phyloP scores from a whole-genome alignment of 30 jellyfish, hydroid and myxozoan species.

The Aurelia aurita region DNA sequence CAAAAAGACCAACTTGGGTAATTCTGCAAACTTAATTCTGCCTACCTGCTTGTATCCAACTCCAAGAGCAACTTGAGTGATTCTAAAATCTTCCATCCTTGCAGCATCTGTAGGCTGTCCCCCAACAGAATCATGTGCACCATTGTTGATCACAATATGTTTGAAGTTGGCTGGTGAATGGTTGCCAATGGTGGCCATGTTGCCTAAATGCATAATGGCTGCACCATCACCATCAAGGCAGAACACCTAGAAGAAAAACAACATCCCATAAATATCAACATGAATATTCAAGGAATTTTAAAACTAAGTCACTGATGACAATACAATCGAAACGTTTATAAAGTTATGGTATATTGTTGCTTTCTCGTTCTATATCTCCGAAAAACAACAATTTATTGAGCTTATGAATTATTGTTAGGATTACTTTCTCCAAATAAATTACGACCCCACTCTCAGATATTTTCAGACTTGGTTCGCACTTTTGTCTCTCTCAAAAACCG shows the following conservation, averaged over 20 bases:
- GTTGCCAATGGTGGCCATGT: constrained; percentile 88
- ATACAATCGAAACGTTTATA: no score
- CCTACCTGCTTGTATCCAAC: constrained; percentile 97
- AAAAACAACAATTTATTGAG: no score
- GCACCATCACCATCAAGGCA: constrained; percentile 99
- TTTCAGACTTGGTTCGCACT: no score
- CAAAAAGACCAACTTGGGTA: constrained; percentile 92
- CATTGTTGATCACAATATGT: constrained; percentile 91
- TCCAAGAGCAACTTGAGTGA: constrained; percentile 94
- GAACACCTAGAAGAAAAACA: constrained; percentile 68
- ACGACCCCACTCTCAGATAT: no score
- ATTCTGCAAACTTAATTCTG: constrained; percentile 54
- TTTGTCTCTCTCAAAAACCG: no score
- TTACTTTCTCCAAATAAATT: no score
- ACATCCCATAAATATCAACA: no score
- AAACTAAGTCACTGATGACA: no score
- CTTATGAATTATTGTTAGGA: no score
- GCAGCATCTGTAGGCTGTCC: constrained; percentile 99
- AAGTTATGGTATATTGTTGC: no score
- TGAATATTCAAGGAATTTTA: no score
- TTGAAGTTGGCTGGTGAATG: constrained; percentile 79
- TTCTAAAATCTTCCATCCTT: constrained; percentile 71
- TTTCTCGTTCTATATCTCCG: no score
- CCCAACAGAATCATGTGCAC: constrained; percentile 99
- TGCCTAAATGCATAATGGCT: constrained; percentile 98